A percentile compares a stretch with the other conserved stretches of the same genome.
These are phyloP conservation scores for Syngnathus scovelli DNA, from an alignment of 2,113 vertebrate genomes.

Conservation along the genomic window DNA sequence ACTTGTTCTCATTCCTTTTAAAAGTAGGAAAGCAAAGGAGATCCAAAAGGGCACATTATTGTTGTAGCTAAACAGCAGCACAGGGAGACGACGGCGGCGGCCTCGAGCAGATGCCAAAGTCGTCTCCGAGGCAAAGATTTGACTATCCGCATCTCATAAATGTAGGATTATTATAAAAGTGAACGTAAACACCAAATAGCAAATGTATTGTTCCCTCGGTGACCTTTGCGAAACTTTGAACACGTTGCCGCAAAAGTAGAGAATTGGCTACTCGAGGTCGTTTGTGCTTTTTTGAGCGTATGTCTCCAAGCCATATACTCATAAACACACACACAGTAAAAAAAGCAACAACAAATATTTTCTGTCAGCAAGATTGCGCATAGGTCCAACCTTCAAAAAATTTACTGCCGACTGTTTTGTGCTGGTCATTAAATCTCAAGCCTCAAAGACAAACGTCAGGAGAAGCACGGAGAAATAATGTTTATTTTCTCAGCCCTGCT, in stretches of 20 bases:
- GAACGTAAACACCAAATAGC: slow-evolving; percentile 67
- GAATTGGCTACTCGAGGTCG: slow-evolving; percentile 58
- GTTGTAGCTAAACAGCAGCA: slow-evolving; percentile 21
- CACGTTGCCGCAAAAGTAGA: slow-evolving; percentile 53
- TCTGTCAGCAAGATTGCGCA: slow-evolving; percentile 65
- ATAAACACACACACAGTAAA: slow-evolving; percentile 15
- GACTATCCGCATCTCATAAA: slow-evolving; percentile 66
- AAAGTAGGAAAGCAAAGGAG: not conserved
- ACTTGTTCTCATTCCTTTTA: slow-evolving; percentile 9
- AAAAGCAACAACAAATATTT: slow-evolving; percentile 57
- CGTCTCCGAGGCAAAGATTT: slow-evolving; percentile 59
- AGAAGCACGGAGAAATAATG: slow-evolving; percentile 75
- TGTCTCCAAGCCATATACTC: slow-evolving; percentile 24
- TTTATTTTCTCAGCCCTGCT: slow-evolving; percentile 74
- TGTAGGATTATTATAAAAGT: slow-evolving; percentile 66
- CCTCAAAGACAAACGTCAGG: slow-evolving; percentile 78
- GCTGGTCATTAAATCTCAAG: slow-evolving; percentile 73
- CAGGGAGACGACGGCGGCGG: not conserved
- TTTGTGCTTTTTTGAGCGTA: slow-evolving; percentile 9
- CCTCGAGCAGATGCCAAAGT: slow-evolving; percentile 43
- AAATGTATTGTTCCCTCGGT: slow-evolving; percentile 57
- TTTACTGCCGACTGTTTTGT: slow-evolving; percentile 72
- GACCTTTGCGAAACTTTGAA: slow-evolving; percentile 60
- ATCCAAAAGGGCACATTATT: slow-evolving; percentile 4
- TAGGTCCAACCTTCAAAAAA: slow-evolving; percentile 72